Percentiles rank a stretch among this genome's conserved stretches.
Evolutionary conservation across 2,888 invertebrate species (phyloP).

Genomic region (Tetragnatha montana): DNA sequence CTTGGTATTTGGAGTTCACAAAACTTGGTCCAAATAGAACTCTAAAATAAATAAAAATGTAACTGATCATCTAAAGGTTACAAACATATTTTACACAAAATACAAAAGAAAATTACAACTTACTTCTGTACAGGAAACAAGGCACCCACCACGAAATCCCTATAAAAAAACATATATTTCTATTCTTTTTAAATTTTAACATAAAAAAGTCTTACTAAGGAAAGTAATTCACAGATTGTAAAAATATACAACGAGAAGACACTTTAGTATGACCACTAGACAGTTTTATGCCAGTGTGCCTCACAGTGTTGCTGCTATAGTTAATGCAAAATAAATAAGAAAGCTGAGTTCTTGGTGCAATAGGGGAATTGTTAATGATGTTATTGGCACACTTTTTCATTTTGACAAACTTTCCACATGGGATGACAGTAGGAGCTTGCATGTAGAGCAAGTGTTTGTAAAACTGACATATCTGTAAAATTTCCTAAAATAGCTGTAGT

Average conservation of each 20-base stretch:
- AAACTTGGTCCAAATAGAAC: conserved; percentile 63
- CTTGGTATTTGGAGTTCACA: conserved; percentile 60
- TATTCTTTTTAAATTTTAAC: background rate
- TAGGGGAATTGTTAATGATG: too few relatives aligned
- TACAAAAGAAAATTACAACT: background rate
- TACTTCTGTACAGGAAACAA: conserved; percentile 64
- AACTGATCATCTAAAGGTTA: background rate
- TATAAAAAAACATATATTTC: conserved; percentile 33
- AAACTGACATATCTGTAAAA: too few relatives aligned
- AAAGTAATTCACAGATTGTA: background rate
- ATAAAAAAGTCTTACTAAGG: background rate
- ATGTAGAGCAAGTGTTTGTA: too few relatives aligned
- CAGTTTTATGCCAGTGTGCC: too few relatives aligned
- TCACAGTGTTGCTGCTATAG: too few relatives aligned
- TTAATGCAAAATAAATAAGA: too few relatives aligned
- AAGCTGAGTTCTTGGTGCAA: too few relatives aligned
- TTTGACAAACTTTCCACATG: too few relatives aligned
- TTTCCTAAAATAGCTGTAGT: too few relatives aligned
- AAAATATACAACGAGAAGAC: background rate
- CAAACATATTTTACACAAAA: conserved; percentile 48
- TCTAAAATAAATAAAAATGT: conserved; percentile 30
- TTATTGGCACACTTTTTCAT: too few relatives aligned
- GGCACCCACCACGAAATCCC: conserved; percentile 65
- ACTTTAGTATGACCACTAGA: too few relatives aligned
- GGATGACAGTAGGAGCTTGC: too few relatives aligned